These are phyloP conservation scores for Anthonomus grandis DNA, from an alignment of 1,140 invertebrate species.

Conservation along the genomic window DNA sequence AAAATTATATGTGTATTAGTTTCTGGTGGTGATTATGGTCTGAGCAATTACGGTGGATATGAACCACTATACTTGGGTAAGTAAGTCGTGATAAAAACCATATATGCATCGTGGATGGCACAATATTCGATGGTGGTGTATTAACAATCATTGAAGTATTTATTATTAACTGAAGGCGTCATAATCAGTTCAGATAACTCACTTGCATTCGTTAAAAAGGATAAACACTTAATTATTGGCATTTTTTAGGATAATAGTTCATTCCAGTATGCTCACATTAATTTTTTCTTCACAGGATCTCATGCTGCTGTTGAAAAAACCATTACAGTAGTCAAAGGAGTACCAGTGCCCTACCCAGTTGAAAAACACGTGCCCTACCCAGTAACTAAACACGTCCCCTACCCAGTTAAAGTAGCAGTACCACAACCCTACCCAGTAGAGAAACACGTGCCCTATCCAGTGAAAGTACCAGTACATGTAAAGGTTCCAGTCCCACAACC, in stretches of 20 bases:
- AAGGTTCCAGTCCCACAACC: constrained; percentile 57
- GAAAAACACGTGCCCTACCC: constrained; percentile 63
- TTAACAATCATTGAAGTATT: too few relatives aligned
- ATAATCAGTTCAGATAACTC: too few relatives aligned
- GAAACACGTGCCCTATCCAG: constrained; percentile 55
- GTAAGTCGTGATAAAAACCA: too few relatives aligned
- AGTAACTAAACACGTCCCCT: constrained; percentile 53
- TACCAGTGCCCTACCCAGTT: constrained; percentile 54
- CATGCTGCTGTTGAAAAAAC: constrained; percentile 61
- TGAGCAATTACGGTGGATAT: constrained; percentile 33
- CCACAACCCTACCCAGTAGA: constrained; percentile 60
- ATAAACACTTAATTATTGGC: too few relatives aligned
- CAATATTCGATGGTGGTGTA: too few relatives aligned
- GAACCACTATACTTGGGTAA: constrained; percentile 38
- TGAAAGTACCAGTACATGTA: constrained; percentile 58
- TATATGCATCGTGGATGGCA: too few relatives aligned
- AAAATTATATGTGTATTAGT: constrained; percentile 1
- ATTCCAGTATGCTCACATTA: too few relatives aligned
- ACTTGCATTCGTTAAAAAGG: too few relatives aligned
- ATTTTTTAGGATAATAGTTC: too few relatives aligned
- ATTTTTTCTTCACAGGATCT: constrained; percentile 30
- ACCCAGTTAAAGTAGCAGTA: constrained; percentile 51
- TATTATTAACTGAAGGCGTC: too few relatives aligned
- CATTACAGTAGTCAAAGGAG: constrained; percentile 44
- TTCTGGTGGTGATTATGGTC: constrained; percentile 13